Base-by-base conservation (phyloP, 2,113 vertebrate genomes). In the Petromus typicus region DNA sequence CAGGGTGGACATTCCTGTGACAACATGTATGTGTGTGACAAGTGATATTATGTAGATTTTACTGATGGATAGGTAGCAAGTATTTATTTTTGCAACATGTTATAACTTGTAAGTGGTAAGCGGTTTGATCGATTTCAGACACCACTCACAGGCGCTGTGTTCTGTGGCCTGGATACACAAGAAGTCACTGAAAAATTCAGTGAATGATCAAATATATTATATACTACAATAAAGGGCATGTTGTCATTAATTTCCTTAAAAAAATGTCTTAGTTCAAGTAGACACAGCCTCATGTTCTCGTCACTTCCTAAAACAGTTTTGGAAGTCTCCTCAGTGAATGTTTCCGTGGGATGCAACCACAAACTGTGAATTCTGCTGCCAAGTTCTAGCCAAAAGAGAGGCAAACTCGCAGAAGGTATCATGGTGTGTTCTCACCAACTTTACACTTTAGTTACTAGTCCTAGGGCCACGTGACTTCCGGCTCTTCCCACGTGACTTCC, bases 91-190 rank as follows among this genome's bases (percentile, higher is more conserved):
- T 5, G 71, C n/a, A 76, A 63, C 30, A 66, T 54, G 5, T 56
- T 12, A 8, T 64, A 63, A 59, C 5, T 40, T 57, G 0, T 64
- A 56, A 81, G 7, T 79, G 20, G 9, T 83, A 34, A 94, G 27
- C 10, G 18, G 45, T 89, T 18, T 45, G 79, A 90, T 25, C 25
- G 69, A 80, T 89, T 67, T 59, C 30, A 93, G 40, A 64, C 32
- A 20, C 18, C 3, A 54, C 13, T 95, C 6, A 1, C 4, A 18
- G 63, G 2, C 34, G 27, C 30, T 64, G 1, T 0, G n/a, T 11
- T 64, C 22, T 59, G 7, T 34, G 27, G 17, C 54, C 34, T 27
- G n/a, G 5, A 16, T 34, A 78, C 17, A 48, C 73, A 76, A 76
- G 27, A 76, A 7, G 7, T 17, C 13, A 48, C 9, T 32, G 25